phyloP scores from a whole-genome alignment of 64 coral and sea anemone species.

The Montipora foliosa region DNA sequence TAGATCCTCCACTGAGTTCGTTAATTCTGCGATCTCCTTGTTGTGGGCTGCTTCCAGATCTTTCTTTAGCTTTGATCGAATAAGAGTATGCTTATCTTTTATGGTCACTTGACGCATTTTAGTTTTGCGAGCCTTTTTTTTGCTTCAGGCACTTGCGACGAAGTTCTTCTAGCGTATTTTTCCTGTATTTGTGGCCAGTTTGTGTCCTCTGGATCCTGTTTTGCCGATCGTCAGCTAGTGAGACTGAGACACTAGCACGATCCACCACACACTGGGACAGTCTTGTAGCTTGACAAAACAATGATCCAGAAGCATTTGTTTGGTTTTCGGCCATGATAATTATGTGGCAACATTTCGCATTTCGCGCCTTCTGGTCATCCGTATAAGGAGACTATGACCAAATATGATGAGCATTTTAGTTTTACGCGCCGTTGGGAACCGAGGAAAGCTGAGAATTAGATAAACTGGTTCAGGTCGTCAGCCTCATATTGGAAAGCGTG shows the following conservation, averaged over 20 bases:
- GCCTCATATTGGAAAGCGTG: no score
- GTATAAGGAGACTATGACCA: not conserved
- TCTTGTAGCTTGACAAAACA: conserved; percentile 32
- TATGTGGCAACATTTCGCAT: conserved; percentile 3
- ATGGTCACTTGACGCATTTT: conserved; percentile 22
- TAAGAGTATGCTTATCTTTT: not conserved
- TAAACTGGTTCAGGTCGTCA: no score
- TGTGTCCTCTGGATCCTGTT: not conserved
- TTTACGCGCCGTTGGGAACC: not conserved
- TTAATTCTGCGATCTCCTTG: not conserved
- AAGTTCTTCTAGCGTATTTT: conserved; percentile 10
- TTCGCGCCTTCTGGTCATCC: not conserved
- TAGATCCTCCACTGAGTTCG: not conserved
- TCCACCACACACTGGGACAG: conserved; percentile 17
- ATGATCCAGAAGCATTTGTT: not conserved
- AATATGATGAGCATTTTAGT: not conserved
- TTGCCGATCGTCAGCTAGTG: conserved; percentile 32
- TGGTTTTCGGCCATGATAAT: not conserved
- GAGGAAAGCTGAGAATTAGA: not conserved
- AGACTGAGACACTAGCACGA: conserved; percentile 8
- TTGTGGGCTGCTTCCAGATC: conserved; percentile 2
- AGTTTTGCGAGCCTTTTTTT: not conserved
- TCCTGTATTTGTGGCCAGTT: conserved; percentile 2
- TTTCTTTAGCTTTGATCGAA: not conserved
- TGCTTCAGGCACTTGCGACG: not conserved